These are phyloP conservation scores for Callocephalon fimbriatum DNA, from an alignment of 2,113 vertebrate species.

Conservation along the genomic window DNA sequence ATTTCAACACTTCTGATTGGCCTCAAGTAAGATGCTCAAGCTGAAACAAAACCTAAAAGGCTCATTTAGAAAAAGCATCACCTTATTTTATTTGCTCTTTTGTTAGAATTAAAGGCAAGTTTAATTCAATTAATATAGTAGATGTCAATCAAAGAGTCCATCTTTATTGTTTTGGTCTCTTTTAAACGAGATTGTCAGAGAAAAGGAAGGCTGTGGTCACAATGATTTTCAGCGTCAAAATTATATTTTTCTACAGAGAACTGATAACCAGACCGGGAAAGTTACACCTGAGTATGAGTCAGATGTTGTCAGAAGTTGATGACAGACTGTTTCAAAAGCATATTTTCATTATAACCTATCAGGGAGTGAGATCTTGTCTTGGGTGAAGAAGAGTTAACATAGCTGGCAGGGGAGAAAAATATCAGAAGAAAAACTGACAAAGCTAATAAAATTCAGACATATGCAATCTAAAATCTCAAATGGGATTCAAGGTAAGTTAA, in stretches of 20 bases:
- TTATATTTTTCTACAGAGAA: not conserved
- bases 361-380: not conserved
- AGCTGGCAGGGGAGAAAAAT: not conserved
- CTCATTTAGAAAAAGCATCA: not conserved
- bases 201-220: not conserved
- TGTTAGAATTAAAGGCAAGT: not conserved
- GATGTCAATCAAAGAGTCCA: not conserved
- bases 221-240: not conserved
- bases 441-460: slow-evolving; percentile 30
- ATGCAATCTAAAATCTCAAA: not conserved
- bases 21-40: not conserved
- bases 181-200: not conserved
- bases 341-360: not conserved
- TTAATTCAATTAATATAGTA: not conserved
- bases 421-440: slow-evolving; percentile 22
- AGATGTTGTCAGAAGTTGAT: not conserved
- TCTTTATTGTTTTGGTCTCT: not conserved
- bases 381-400: not conserved
- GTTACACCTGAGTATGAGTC: not conserved
- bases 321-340: not conserved
- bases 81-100: not conserved
- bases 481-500: not conserved
- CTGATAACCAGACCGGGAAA: not conserved
- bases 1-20: not conserved
- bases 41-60: not conserved